Percentiles rank a stretch among this genome's conserved stretches.
phyloP scores from a whole-genome alignment of 2,797 vertebrate genomes.

The Morus bassanus region DNA sequence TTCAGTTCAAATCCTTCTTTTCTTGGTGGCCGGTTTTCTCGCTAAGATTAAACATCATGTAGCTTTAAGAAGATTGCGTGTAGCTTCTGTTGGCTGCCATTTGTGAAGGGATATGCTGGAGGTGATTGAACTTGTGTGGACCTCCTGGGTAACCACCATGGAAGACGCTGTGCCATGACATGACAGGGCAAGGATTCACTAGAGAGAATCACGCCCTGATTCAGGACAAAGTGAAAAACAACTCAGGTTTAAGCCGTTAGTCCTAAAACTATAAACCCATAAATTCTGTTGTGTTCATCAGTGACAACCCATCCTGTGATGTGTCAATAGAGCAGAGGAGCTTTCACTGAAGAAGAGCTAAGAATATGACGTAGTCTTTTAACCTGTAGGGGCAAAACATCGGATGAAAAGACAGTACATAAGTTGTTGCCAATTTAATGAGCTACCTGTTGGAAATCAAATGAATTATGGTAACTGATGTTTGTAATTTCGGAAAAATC shows the following conservation, averaged over 20 bases:
- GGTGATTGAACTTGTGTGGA: not conserved
- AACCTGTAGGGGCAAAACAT: not conserved
- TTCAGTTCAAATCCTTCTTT: not conserved
- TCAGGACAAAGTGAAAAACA: not conserved
- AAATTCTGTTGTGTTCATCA: not conserved
- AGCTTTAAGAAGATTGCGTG: not conserved
- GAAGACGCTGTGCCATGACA: not conserved
- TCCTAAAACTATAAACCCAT: not conserved
- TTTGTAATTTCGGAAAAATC: not conserved
- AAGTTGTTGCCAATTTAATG: not conserved
- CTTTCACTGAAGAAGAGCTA: not conserved
- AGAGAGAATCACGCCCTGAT: not conserved
- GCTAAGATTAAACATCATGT: not conserved
- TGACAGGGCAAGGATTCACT: not conserved
- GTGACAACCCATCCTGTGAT: not conserved
- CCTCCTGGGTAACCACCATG: not conserved
- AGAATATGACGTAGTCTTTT: not conserved
- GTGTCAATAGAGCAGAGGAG: rapidly evolving
- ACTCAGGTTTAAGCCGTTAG: not conserved
- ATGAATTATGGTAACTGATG: not conserved
- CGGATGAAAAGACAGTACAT: not conserved
- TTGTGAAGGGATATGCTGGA: not conserved
- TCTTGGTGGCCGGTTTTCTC: not conserved
- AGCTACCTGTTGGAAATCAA: not conserved
- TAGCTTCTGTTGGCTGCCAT: not conserved